Base-by-base conservation (phyloP, 1,140 invertebrate species). In the Eupeodes corollae region DNA sequence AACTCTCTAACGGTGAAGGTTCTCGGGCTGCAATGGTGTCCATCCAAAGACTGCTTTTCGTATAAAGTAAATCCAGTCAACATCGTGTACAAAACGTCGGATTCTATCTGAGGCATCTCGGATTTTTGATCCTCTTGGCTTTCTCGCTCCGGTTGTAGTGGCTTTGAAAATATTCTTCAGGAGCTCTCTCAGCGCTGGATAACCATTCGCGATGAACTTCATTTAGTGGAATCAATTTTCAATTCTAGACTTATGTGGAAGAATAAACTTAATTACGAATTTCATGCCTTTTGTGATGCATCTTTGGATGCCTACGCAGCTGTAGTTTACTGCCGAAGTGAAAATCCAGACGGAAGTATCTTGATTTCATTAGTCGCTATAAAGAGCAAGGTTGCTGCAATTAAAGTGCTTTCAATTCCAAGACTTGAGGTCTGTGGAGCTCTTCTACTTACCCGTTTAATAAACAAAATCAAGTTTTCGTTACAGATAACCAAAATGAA, bases 221-320 rank as follows among this genome's bases (percentile, higher is more conserved):
- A n/a, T n/a, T n/a, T n/a, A n/a, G n/a, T n/a, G n/a, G n/a, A n/a
- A n/a, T n/a, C n/a, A n/a, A n/a, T n/a, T n/a, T n/a, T n/a, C n/a
- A n/a, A n/a, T n/a, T n/a, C n/a, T n/a, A n/a, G n/a, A n/a, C n/a
- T n/a, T n/a, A n/a, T n/a, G n/a, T n/a, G n/a, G n/a, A n/a, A n/a
- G n/a, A n/a, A n/a, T n/a, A n/a, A n/a, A n/a, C n/a, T n/a, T n/a
- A n/a, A n/a, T n/a, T n/a, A n/a, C n/a, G 48, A 57, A 45, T 14
- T 59, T 9, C 56, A 59, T 42, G 59, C 52, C 14, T 71, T 69
- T 49, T 46, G 52, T 3, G 69, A 70, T 49, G 59, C 67, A 1
- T 67, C 62, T 2, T 51, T 54, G 35, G 19, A 47, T 16, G 58
- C 63, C 70, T n/a, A n/a, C n/a, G n/a, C n/a, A n/a, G n/a, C n/a